These are phyloP conservation scores for Papilio aristodemus DNA, from an alignment of 1,140 invertebrate genomes.

Conservation along the genomic window DNA sequence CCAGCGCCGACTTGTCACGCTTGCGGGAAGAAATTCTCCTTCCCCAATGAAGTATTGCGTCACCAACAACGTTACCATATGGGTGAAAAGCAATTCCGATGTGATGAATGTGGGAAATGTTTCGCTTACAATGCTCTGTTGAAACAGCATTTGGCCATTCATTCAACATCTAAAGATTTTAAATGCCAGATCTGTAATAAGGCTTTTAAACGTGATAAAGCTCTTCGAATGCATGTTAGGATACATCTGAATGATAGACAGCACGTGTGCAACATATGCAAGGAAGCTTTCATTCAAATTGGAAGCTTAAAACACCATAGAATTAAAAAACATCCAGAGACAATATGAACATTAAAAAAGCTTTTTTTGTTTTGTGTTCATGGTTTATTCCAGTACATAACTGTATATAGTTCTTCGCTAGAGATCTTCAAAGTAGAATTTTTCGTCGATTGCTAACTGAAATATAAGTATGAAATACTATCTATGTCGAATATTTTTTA, in stretches of 20 bases:
- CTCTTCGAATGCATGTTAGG: constrained; percentile 20
- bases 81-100: constrained; percentile 45
- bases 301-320: constrained; percentile 53
- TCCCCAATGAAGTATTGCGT: constrained; percentile 41
- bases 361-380: not conserved
- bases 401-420: too few species aligned
- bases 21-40: constrained; percentile 50
- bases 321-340: constrained; percentile 43
- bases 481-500: too few species aligned
- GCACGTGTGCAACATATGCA: constrained; percentile 63
- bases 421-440: too few species aligned
- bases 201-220: constrained; percentile 43
- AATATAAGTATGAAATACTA: too few species aligned
- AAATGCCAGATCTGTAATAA: constrained; percentile 73
- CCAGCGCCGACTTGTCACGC: constrained; percentile 46
- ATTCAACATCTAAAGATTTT: constrained; percentile 57
- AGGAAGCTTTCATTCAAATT: constrained; percentile 66
- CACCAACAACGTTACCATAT: constrained; percentile 47
- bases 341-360: not conserved
- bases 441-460: too few species aligned
- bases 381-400: too few species aligned
- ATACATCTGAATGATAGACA: constrained; percentile 49
- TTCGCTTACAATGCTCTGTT: constrained; percentile 49
- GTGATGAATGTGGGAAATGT: constrained; percentile 44
- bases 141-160: constrained; percentile 68